A percentile compares a stretch with the other conserved stretches of the same genome.
These are phyloP conservation scores for Brachyopa scutellaris DNA, from an alignment of 2,888 invertebrate species.

Conservation along the genomic window DNA sequence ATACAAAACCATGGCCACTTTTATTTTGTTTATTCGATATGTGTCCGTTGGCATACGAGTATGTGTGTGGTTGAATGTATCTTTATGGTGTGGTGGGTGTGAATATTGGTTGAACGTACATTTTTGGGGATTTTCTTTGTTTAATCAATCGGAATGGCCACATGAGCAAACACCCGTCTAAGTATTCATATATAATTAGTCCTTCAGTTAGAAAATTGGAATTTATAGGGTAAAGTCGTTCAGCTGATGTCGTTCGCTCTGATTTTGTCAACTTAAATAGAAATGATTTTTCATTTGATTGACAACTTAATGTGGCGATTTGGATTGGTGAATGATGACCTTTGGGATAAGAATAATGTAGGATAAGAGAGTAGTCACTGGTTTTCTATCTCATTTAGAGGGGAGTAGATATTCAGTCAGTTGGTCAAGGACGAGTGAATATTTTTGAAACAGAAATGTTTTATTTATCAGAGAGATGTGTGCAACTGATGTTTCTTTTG, in stretches of 20 bases:
- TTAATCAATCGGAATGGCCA: slow-evolving; percentile 46
- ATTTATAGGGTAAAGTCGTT: slow-evolving; percentile 6
- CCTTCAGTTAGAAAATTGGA: slow-evolving; percentile 23
- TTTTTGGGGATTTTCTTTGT: slow-evolving; percentile 34
- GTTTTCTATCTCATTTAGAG: too few species aligned
- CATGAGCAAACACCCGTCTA: slow-evolving; percentile 32
- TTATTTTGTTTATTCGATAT: slow-evolving; percentile 11
- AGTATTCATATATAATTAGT: slow-evolving; percentile 46
- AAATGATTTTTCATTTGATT: slow-evolving; percentile 35
- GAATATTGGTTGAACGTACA: slow-evolving; percentile 23
- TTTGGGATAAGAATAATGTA: background rate
- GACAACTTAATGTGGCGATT: slow-evolving; percentile 7
- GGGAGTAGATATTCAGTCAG: too few species aligned
- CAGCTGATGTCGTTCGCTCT: background rate
- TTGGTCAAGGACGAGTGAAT: too few species aligned
- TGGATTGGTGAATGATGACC: background rate
- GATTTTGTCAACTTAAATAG: slow-evolving; percentile 1
- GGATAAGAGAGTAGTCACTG: too few species aligned
- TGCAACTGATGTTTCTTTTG: too few species aligned
- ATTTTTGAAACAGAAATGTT: too few species aligned
- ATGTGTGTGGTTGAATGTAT: background rate
- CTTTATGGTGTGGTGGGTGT: background rate
- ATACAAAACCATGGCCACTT: slow-evolving; percentile 36
- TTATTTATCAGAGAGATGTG: too few species aligned
- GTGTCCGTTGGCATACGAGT: background rate